phyloP scores from a whole-genome alignment of 1,140 invertebrate genomes.

The Drosophila sucinea region DNA sequence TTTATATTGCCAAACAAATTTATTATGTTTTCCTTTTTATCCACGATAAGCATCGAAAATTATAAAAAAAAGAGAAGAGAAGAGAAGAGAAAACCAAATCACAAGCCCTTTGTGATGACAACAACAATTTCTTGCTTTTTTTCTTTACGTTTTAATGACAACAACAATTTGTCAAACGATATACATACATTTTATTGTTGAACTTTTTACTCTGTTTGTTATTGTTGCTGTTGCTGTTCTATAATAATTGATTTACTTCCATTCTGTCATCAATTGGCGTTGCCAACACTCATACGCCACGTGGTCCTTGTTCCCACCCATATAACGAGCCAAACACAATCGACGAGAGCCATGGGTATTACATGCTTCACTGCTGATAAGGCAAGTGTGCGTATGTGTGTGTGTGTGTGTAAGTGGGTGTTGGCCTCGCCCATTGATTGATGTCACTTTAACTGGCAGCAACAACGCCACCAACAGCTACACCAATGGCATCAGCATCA shows the following conservation, averaged over 20 bases:
- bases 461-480: constrained; percentile 21
- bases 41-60: constrained; percentile 2
- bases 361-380: constrained; percentile 67
- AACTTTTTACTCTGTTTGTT: constrained; percentile 1
- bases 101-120: constrained; percentile 60
- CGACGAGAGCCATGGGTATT: constrained; percentile 47
- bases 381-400: constrained; percentile 13
- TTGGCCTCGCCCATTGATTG: constrained; percentile 64
- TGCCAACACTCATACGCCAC: constrained; percentile 73
- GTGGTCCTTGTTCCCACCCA: constrained; percentile 49
- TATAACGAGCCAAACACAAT: constrained; percentile 62
- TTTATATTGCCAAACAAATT: constrained; percentile 64
- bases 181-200: constrained; percentile 26
- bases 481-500: constrained; percentile 14
- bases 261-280: constrained; percentile 60
- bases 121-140: constrained; percentile 43
- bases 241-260: constrained; percentile 78
- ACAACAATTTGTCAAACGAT: constrained; percentile 66
- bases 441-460: constrained; percentile 69
- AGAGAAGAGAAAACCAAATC: constrained; percentile 27
- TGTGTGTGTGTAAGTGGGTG: constrained; percentile 35
- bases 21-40: constrained; percentile 52
- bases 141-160: constrained; percentile 54
- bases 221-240: constrained; percentile 36
- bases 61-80: neutral